A percentile compares a stretch with the other conserved stretches of the same genome.
Evolutionary conservation across 1,140 invertebrate genomes (phyloP).

Genomic region (Melipona quadrifasciata): DNA sequence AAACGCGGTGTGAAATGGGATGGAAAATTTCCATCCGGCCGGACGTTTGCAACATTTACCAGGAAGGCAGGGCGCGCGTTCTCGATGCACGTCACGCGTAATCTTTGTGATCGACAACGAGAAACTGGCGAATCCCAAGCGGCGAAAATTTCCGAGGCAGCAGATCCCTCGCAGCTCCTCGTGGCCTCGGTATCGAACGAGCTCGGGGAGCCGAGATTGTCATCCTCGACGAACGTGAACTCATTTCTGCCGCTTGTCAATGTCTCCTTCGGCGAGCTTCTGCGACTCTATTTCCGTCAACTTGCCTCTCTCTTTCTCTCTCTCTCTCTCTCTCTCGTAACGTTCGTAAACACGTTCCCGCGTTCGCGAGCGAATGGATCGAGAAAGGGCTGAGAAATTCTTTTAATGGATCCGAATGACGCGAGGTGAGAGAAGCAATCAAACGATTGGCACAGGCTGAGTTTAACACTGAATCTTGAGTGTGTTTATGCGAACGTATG

Average conservation of each 20-base stretch:
- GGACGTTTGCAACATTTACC: not conserved
- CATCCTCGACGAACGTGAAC: conserved; percentile 55
- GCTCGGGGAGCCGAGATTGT: conserved; percentile 35
- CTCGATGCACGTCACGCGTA: conserved; percentile 4
- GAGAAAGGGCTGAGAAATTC: not conserved
- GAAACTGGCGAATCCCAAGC: conserved; percentile 12
- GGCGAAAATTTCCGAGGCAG: conserved; percentile 29
- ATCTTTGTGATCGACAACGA: conserved; percentile 44
- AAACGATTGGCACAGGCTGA: not conserved
- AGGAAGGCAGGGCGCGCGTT: not conserved
- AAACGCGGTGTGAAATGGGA: not conserved
- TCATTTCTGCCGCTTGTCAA: conserved; percentile 42
- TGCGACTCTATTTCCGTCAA: conserved; percentile 39
- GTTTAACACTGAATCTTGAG: no score
- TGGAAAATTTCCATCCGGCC: not conserved
- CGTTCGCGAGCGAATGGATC: not conserved
- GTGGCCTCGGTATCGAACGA: conserved; percentile 49
- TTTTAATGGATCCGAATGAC: not conserved
- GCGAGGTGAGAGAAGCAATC: not conserved
- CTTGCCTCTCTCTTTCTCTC: conserved; percentile 7
- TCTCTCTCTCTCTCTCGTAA: no score
- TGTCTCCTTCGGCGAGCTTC: conserved; percentile 34
- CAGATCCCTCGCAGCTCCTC: not conserved
- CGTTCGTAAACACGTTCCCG: conserved; percentile 49
- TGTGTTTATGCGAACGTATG: not conserved